Base-by-base conservation (phyloP, 2,797 vertebrate genomes). In the Ibycter americanus region DNA sequence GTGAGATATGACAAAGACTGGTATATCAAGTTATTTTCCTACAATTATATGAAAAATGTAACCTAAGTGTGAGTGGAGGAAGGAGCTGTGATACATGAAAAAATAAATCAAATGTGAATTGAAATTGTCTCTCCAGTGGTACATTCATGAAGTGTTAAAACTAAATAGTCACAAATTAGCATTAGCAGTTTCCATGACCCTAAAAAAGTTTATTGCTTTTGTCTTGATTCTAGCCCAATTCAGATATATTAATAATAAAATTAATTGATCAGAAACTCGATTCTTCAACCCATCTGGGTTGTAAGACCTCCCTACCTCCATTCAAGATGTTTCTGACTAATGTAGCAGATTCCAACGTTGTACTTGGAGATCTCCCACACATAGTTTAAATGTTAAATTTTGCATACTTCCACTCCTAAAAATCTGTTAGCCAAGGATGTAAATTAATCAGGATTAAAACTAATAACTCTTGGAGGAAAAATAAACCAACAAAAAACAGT, bases 261-360 rank as follows among this genome's bases (percentile, higher is more conserved):
- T 15, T 52, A 77, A 73, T 74, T 87, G 40, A 62, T 89, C 34
- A 92, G 38, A 62, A 5, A 59, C 2, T 44, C 52, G 40, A 84
- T 56, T 68, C 52, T 63, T 47, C n/a, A 89, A 22, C 11, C 31
- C 52, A 56, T 67, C 63, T 94, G 77, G 51, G 11, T 79, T 90
- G 44, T 32, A 71, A 83, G 40, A 56, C 10, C 11, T 91, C 23
- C 19, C 36, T 82, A 90, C 56, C 44, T 82, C 49, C 66, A 63
- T 66, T 93, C 88, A 93, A 84, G 68, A 56, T 86, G 34, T 80
- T 96, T 91, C 84, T 91, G 44, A 90, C 49, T 80, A 72, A 94
- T 52, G 42, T 79, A 83, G 22, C 56, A 85, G 36, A 78, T 91
- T 90, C 58, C 47, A 54, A 1, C 0, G 0, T 15, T 89, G 18